Base-by-base conservation (phyloP, 2,888 invertebrate genomes). In the Corbicula japonica region DNA sequence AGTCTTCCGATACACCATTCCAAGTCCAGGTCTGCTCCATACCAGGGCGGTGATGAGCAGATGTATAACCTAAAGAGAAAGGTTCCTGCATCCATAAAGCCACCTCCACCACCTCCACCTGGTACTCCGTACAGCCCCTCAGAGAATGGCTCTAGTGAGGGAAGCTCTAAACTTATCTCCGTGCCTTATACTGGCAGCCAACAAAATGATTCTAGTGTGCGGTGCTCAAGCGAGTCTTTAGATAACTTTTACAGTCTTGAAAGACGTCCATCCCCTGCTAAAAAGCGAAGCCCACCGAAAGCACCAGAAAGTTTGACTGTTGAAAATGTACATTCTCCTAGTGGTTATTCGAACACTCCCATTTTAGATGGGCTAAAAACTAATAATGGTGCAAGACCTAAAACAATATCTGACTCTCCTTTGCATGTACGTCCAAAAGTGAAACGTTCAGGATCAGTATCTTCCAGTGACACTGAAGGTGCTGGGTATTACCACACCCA, bases 51-150 rank as follows among this genome's bases (percentile, higher is more conserved):
- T 52, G 63, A 50, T 34, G 62, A 32, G 30, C 60, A 50, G 32
- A 44, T 28, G 15, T 58, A 23, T n/a, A 50, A 32, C 8, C 34
- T 41, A 23, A 70, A 63, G 30, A 46, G 18, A 15, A 74, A 54
- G 48, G 26, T 26, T 21, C 62, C 56, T 6, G 32, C 32, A 30
- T 28, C 18, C 10, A 44, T 63, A n/a, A 46, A 26, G 1, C 72
- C 77, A 10, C 76, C 80, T 4, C 83, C 83, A 18, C 83, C 80
- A 8, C 76, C 83, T 4, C 83, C 83, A 2, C 83, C 83, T 5
- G 77, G 80, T 1, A 83, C 83, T 4, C 83, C 83, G 1, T 65
- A 75, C 65, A 68, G 63, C 38, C 65, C 68, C 4, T 83, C 83
- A 35, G 79, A 76, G 26, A 63, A 77, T 8, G 58, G 74, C 18